Evolutionary conservation across 2,113 vertebrate genomes (phyloP).

Genomic region (Pelvicachromis taeniatus): DNA sequence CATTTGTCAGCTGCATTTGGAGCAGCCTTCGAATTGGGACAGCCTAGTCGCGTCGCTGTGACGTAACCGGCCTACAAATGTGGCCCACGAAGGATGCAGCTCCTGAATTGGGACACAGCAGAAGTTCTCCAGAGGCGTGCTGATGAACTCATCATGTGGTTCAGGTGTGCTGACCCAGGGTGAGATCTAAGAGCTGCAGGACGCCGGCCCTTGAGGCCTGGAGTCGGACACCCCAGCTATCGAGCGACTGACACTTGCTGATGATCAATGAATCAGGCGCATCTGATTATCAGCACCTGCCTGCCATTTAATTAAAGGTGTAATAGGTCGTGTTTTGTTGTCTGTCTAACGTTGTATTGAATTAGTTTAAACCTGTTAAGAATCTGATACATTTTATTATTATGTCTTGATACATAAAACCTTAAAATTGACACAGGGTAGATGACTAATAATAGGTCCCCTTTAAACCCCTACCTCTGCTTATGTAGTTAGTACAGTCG

Average conservation of each 20-base stretch:
- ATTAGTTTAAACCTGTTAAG: background rate
- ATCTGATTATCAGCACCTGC: background rate
- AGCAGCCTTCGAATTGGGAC: too few relatives aligned
- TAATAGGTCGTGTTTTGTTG: background rate
- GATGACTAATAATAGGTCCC: background rate
- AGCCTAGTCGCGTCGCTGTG: too few relatives aligned
- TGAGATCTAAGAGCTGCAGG: background rate
- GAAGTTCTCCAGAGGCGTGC: too few relatives aligned
- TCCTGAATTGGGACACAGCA: too few relatives aligned
- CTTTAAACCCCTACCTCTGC: background rate
- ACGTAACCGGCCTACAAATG: too few relatives aligned
- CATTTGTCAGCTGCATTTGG: too few relatives aligned
- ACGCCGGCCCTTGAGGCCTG: background rate
- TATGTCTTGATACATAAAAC: background rate
- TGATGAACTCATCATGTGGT: too few relatives aligned
- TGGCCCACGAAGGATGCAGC: too few relatives aligned
- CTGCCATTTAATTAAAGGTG: background rate
- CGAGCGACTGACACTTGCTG: background rate
- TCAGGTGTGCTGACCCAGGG: too few relatives aligned
- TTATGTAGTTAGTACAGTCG: background rate
- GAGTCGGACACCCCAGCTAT: background rate
- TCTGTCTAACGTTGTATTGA: background rate
- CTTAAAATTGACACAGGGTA: background rate
- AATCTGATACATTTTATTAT: accelerated
- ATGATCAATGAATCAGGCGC: background rate